Base-by-base conservation (phyloP, 2,888 invertebrate genomes). In the Troides oblongomaculatus region DNA sequence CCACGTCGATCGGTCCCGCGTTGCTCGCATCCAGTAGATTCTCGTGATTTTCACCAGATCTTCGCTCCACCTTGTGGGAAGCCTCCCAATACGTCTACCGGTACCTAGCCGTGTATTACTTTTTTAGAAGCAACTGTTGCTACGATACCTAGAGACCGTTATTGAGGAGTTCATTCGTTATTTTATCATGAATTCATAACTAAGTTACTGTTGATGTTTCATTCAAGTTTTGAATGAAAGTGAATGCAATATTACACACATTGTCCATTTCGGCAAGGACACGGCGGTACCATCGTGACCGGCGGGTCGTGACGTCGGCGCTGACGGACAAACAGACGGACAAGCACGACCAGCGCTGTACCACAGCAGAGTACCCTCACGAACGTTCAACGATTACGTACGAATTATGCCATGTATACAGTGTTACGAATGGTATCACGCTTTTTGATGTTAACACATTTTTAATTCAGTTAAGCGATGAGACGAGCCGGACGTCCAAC, bases 231-330 rank as follows among this genome's bases (percentile, higher is more conserved):
- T n/a, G 71, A 77, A 74, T 73, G 78, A 77, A 75, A 77, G 75
- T 74, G 76, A 75, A 72, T 72, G 71, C 59, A 68, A 72, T 74
- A 69, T 62, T 50, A 4, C 70, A 53, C 53, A 65, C 64, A 39
- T 64, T 61, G 69, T 36, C 68, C 69, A 73, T 69, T 70, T 64
- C 46, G 63, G 69, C 80, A 79, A 81, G 80, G 80, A 78, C 80
- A 78, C 75, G 71, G 64, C 71, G 57, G 72, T 62, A 43, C 71
- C 61, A 56, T 76, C 80, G 79, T 79, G 80, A 78, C 73, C 76
- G 60, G 59, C 23, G 62, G 62, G 66, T 78, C 79, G 79, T 78
- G 79, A 78, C 77, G 78, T 75, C 76, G 77, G 76, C 72, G 68
- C 73, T 71, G 46, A 73, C 76, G 57, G 67, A 78, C 77, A 73